Conservation (phyloP, 2,888 invertebrate genomes). For the Malacosoma neustria region DNA sequence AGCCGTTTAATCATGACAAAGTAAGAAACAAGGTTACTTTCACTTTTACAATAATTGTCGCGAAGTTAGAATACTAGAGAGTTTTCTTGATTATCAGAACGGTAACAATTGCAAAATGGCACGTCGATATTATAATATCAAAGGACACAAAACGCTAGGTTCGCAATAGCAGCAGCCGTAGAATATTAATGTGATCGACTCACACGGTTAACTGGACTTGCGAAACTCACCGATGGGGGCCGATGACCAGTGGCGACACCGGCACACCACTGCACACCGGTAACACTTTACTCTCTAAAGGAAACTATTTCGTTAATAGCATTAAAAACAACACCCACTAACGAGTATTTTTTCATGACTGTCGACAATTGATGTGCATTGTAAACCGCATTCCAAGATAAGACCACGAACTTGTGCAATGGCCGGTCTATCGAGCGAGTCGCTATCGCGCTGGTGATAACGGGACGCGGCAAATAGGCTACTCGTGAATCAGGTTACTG, state of each 20-base stretch:
- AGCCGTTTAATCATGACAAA: no score
- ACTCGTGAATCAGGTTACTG: slow-evolving; percentile 40
- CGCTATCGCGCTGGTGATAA: slow-evolving; percentile 54
- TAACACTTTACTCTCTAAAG: slow-evolving; percentile 29
- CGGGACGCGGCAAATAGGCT: slow-evolving; percentile 43
- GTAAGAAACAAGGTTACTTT: no score
- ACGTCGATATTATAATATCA: slow-evolving; percentile 11
- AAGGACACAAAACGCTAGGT: slow-evolving; percentile 45
- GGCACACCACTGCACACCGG: slow-evolving; percentile 28
- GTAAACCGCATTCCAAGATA: slow-evolving; percentile 57
- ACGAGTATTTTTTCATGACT: slow-evolving; percentile 36
- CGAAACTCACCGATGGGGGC: slow-evolving; percentile 65
- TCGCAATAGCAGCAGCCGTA: slow-evolving; percentile 53
- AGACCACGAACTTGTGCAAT: slow-evolving; percentile 41
- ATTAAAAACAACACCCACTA: slow-evolving; percentile 7
- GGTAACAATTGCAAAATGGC: slow-evolving; percentile 9
- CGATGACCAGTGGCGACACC: slow-evolving; percentile 61
- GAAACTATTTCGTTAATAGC: slow-evolving; percentile 19
- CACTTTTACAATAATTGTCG: no score
- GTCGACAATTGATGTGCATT: slow-evolving; percentile 38
- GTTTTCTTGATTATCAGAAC: slow-evolving; percentile 4
- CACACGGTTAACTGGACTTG: slow-evolving; percentile 69
- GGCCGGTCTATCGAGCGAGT: slow-evolving; percentile 40
- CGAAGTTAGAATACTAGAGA: not conserved
- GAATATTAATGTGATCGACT: slow-evolving; percentile 68